These are phyloP conservation scores for Cephonodes hylas DNA, from an alignment of 2,888 invertebrate species.

Conservation along the genomic window DNA sequence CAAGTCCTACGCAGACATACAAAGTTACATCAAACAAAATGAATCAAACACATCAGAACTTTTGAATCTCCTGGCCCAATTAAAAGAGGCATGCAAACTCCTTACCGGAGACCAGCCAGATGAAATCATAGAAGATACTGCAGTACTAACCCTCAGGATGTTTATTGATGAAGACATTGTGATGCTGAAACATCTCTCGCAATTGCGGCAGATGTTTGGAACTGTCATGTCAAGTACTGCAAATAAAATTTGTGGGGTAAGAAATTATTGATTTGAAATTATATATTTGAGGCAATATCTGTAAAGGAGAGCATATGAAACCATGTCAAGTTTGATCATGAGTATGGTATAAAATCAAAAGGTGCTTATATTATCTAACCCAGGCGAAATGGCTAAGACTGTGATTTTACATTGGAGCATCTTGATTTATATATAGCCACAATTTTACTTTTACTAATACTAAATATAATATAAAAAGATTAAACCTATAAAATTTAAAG, in stretches of 20 bases:
- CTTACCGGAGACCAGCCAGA: constrained; percentile 80
- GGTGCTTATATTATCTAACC: no score
- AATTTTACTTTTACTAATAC: no score
- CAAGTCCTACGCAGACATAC: constrained; percentile 75
- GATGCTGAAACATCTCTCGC: constrained; percentile 78
- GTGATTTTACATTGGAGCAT: no score
- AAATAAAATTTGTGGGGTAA: constrained; percentile 81
- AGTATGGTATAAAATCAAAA: no score
- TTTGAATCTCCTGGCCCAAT: constrained; percentile 49
- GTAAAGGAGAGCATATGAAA: no score
- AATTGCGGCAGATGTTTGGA: constrained; percentile 83
- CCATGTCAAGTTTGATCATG: no score
- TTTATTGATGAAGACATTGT: constrained; percentile 82
- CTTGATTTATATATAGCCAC: no score
- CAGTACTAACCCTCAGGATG: constrained; percentile 81
- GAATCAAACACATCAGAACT: constrained; percentile 52
- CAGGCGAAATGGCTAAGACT: no score
- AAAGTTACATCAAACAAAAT: constrained; percentile 61
- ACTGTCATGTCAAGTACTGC: constrained; percentile 75
- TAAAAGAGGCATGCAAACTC: constrained; percentile 58
- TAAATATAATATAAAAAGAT: no score
- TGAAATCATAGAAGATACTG: constrained; percentile 83
- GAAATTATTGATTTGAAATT: constrained; percentile 6
- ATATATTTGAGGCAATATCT: no score
- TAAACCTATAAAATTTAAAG: no score